A percentile compares a stretch with the other conserved stretches of the same genome.
Conservation (phyloP, 2,113 vertebrate species). For the Colinus virginianus region DNA sequence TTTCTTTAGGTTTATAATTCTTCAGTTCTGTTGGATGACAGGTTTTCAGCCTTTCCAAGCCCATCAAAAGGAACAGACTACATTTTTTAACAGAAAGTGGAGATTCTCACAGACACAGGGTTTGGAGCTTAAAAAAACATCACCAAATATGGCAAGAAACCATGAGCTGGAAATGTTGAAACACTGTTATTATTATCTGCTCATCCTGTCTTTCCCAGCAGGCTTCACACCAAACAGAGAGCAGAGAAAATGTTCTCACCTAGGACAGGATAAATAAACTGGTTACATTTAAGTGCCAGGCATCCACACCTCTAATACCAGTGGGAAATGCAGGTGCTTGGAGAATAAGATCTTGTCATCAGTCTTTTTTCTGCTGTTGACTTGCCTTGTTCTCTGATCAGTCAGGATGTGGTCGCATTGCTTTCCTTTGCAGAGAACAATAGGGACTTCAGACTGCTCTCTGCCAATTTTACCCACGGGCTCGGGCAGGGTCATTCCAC, state of each 20-base stretch:
- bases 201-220: slow-evolving; percentile 30
- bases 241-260: slow-evolving; percentile 33
- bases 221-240: slow-evolving; percentile 29
- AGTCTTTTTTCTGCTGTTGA: neutral
- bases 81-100: neutral
- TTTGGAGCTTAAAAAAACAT: slow-evolving; percentile 23
- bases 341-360: neutral
- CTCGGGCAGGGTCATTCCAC: neutral
- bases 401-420: neutral
- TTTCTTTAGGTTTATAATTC: neutral
- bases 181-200: slow-evolving; percentile 26
- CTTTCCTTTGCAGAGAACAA: neutral
- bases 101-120: slow-evolving; percentile 2
- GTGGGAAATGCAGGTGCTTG: slow-evolving; percentile 53
- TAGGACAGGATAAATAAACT: slow-evolving; percentile 14
- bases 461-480: neutral
- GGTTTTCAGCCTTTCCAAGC: neutral
- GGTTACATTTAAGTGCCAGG: slow-evolving; percentile 35
- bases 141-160: slow-evolving; percentile 57
- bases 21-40: neutral
- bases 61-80: neutral
- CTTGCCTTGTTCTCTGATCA: neutral
- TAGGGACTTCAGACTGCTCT: rapidly evolving
- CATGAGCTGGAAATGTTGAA: slow-evolving; percentile 25
- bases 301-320: neutral